Percentiles rank a stretch among this genome's conserved stretches.
Evolutionary conservation across 2,797 vertebrate genomes (phyloP).

Genomic region (Martes flavigula): DNA sequence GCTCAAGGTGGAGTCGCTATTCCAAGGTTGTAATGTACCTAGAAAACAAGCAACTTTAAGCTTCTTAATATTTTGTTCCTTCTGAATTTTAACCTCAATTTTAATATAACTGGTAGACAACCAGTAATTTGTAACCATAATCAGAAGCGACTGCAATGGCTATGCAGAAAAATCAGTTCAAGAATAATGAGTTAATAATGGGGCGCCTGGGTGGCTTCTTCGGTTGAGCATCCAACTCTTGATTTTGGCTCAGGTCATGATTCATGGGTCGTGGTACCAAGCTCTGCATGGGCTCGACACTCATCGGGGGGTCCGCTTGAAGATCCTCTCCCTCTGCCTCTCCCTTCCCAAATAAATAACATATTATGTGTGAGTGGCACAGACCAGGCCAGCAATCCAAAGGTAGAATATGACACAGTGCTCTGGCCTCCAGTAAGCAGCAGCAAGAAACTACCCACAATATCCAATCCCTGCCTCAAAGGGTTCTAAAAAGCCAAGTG

Average conservation of each 20-base stretch:
- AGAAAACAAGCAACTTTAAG: slow-evolving; percentile 43
- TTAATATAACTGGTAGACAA: neutral
- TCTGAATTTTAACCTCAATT: slow-evolving; percentile 38
- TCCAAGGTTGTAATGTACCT: slow-evolving; percentile 90
- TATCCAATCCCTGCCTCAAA: neutral
- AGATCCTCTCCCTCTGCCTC: neutral
- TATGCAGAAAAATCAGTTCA: neutral
- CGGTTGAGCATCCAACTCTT: neutral
- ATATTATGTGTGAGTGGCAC: neutral
- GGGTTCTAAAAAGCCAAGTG: neutral
- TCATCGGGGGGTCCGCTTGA: neutral
- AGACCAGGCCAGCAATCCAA: neutral
- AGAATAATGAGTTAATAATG: neutral
- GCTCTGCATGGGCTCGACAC: neutral
- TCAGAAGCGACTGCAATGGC: neutral
- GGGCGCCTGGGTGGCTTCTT: neutral
- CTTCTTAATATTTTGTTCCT: slow-evolving; percentile 4
- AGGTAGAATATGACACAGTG: neutral
- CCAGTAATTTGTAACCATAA: neutral
- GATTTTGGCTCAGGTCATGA: neutral
- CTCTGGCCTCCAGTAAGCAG: neutral
- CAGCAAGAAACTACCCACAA: neutral
- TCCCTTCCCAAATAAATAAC: neutral
- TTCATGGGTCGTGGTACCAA: neutral
- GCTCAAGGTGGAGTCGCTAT: slow-evolving; percentile 90